A percentile compares a stretch with the other conserved stretches of the same genome.
Conservation (phyloP, 2,797 vertebrate genomes). For the Chrysolophus pictus region DNA sequence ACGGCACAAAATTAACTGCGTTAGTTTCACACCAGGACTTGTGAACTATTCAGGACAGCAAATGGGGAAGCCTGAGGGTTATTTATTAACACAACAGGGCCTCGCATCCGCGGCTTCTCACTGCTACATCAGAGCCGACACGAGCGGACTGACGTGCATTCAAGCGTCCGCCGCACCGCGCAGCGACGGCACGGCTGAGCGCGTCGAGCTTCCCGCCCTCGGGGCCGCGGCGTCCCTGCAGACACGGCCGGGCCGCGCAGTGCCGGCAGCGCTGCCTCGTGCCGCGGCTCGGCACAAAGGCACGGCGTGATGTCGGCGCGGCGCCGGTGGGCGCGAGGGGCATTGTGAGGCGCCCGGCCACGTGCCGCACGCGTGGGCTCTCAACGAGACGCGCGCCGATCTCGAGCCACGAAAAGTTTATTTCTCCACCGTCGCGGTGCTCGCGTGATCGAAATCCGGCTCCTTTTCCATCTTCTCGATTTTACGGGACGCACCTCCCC, state of each 20-base stretch:
- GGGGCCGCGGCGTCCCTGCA: too few species aligned
- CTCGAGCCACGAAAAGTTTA: fast-evolving
- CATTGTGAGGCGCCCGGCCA: fast-evolving
- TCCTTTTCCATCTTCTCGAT: fast-evolving
- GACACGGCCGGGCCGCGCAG: too few species aligned
- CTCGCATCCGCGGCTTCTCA: not conserved
- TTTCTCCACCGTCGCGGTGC: fast-evolving
- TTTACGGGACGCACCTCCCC: too few species aligned
- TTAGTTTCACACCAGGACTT: not conserved
- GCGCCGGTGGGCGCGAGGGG: too few species aligned
- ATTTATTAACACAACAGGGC: not conserved
- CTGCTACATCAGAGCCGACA: fast-evolving
- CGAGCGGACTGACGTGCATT: not conserved
- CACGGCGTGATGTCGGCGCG: not conserved
- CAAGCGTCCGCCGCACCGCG: too few species aligned
- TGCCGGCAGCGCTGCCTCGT: too few species aligned
- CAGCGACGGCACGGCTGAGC: fast-evolving
- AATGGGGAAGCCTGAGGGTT: fast-evolving
- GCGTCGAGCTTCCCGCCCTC: fast-evolving
- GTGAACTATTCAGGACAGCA: not conserved
- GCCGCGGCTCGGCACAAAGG: too few species aligned
- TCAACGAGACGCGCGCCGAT: fast-evolving
- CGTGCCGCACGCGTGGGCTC: not conserved
- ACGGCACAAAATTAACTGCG: not conserved
- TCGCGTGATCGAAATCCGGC: fast-evolving